phyloP scores from a whole-genome alignment of 2,888 invertebrate genomes.

The Drosophila cognata region DNA sequence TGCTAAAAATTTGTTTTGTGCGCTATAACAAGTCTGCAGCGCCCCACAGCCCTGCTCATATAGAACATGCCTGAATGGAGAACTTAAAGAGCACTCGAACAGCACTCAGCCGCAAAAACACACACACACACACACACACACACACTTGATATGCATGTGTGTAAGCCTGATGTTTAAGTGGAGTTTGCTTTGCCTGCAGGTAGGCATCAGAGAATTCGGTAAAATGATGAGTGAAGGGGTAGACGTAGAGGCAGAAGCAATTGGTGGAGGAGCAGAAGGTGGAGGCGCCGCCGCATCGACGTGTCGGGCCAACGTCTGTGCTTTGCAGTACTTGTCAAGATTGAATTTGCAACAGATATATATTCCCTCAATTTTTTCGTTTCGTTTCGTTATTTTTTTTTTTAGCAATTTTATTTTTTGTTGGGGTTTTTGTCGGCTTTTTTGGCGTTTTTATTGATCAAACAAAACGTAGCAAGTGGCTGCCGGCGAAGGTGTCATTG shows the following conservation, averaged over 20 bases:
- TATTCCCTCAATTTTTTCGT: conserved; percentile 25
- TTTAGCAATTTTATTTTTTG: conserved; percentile 30
- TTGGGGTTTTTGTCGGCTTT: conserved; percentile 25
- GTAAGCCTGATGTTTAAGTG: conserved; percentile 67
- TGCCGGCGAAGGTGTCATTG: conserved; percentile 77
- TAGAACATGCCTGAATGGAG: conserved; percentile 67
- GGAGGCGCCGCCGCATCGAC: conserved; percentile 29
- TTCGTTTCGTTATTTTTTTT: conserved; percentile 2
- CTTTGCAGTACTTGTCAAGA: conserved; percentile 81
- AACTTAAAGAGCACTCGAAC: conserved; percentile 80
- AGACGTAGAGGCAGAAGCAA: neutral
- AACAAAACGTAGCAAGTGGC: conserved; percentile 80
- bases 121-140: conserved; percentile 15
- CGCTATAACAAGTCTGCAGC: conserved; percentile 70
- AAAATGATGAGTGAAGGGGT: conserved; percentile 49
- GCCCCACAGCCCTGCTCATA: neutral
- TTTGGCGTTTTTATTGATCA: conserved; percentile 83
- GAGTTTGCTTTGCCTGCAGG: conserved; percentile 66
- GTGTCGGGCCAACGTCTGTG: conserved; percentile 61
- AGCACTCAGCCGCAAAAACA: conserved; percentile 75
- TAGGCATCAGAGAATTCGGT: conserved; percentile 44
- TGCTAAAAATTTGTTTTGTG: conserved; percentile 79
- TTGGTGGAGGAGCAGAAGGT: neutral
- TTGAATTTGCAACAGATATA: conserved; percentile 74
- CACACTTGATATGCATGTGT: conserved; percentile 54